These are phyloP conservation scores for Ganaspis sp. DNA, from an alignment of 1,140 invertebrate genomes.

Conservation along the genomic window DNA sequence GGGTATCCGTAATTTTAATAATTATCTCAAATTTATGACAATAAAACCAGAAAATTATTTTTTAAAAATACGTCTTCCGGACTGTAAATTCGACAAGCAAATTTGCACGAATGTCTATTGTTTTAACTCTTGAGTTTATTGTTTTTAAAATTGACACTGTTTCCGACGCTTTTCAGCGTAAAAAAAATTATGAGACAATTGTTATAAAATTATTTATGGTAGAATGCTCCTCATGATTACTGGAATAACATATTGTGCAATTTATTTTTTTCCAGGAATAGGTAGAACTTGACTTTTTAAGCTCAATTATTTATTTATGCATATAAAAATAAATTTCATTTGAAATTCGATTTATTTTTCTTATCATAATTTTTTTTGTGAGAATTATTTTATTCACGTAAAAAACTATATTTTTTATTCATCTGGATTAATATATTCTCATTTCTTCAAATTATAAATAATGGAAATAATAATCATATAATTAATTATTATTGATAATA, in stretches of 20 bases:
- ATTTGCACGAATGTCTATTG: background rate
- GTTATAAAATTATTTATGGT: conserved; percentile 9
- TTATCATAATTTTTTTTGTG: too few species aligned
- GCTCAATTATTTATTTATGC: background rate
- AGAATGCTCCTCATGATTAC: background rate
- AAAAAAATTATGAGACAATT: background rate
- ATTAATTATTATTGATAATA: too few species aligned
- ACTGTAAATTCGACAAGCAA: too few species aligned
- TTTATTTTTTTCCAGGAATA: background rate
- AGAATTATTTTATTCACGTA: too few species aligned
- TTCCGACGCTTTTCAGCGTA: background rate
- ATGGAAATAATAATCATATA: too few species aligned
- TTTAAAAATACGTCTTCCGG: background rate
- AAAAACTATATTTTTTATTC: too few species aligned
- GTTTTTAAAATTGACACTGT: background rate
- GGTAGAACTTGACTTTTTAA: background rate
- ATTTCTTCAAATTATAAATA: too few species aligned
- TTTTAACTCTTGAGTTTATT: background rate
- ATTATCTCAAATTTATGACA: too few species aligned
- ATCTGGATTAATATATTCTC: too few species aligned
- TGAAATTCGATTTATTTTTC: too few species aligned
- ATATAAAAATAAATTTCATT: conserved; percentile 4
- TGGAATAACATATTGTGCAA: conserved; percentile 3
- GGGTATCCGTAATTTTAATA: too few species aligned
- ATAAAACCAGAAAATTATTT: too few species aligned